Conservation (phyloP, 2,113 vertebrate species). For the Pseudorasbora parva region DNA sequence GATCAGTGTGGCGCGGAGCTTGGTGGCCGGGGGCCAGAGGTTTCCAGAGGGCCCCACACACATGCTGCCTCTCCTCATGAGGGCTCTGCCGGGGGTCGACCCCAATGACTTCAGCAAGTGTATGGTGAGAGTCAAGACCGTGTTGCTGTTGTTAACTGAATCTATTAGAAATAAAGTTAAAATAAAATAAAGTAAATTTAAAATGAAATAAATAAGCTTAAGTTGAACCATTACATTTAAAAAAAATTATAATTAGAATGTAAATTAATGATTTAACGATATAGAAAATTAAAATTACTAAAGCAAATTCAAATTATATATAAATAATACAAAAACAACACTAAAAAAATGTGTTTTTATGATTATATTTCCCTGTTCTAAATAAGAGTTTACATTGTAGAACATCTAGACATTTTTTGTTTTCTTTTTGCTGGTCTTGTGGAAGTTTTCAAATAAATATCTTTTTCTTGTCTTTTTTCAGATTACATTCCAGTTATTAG, state of each 20-base stretch:
- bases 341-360: background rate
- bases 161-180: no score
- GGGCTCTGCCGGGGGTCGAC: constrained; percentile 94
- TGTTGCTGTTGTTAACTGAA: background rate
- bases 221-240: no score
- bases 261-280: no score
- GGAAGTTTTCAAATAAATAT: background rate
- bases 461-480: constrained; percentile 72
- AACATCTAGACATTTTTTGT: no score
- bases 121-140: constrained; percentile 82
- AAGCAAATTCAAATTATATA: background rate
- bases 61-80: constrained; percentile 96
- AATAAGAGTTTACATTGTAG: background rate
- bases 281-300: no score
- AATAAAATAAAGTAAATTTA: accelerated
- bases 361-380: background rate
- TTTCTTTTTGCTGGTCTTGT: no score
- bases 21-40: constrained; percentile 87
- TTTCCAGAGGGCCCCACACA: constrained; percentile 96
- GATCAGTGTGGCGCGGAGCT: constrained; percentile 92
- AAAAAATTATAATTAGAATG: no score
- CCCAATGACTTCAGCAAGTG: constrained; percentile 99
- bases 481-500: constrained; percentile 99
- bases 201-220: no score
- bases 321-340: background rate